These are phyloP conservation scores for Calameuta filiformis DNA, from an alignment of 2,888 invertebrate species.

Conservation along the genomic window DNA sequence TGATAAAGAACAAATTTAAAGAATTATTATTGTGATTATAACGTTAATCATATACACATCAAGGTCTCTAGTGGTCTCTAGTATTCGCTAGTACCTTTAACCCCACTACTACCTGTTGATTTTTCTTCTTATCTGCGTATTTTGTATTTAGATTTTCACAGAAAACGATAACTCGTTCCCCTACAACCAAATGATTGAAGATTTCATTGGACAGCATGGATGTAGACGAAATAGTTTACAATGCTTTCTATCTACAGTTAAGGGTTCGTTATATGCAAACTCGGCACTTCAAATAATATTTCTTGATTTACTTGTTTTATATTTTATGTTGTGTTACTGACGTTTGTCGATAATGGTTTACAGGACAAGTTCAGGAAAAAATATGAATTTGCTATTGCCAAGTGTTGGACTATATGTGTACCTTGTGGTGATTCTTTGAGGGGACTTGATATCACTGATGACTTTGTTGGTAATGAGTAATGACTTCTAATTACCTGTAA, in stretches of 20 bases:
- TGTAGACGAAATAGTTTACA: conserved; percentile 1
- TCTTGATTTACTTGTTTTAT: neutral
- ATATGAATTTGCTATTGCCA: conserved; percentile 41
- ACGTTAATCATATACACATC: neutral
- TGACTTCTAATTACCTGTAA: neutral
- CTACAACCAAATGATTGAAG: neutral
- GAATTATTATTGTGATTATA: neutral
- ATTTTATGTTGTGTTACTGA: neutral
- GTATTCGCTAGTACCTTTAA: neutral
- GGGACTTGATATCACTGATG: conserved; percentile 38
- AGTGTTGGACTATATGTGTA: conserved; percentile 51
- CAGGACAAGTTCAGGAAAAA: conserved; percentile 45
- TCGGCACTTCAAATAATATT: neutral
- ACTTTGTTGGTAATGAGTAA: conserved; percentile 41
- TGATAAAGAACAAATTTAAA: neutral
- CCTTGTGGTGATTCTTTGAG: conserved; percentile 41
- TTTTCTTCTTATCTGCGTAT: neutral
- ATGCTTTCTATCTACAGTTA: conserved; percentile 33
- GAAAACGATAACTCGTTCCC: neutral
- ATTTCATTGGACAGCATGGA: neutral
- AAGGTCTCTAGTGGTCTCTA: neutral
- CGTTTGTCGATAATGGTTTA: neutral
- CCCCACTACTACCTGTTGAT: conserved; percentile 4
- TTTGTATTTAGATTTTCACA: neutral
- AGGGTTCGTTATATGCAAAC: conserved; percentile 29